A percentile compares a stretch with the other conserved stretches of the same genome.
These are phyloP conservation scores for Chondrosia reniformis DNA, from an alignment of 37 sponge, comb jelly and placozoan genomes.

Conservation along the genomic window DNA sequence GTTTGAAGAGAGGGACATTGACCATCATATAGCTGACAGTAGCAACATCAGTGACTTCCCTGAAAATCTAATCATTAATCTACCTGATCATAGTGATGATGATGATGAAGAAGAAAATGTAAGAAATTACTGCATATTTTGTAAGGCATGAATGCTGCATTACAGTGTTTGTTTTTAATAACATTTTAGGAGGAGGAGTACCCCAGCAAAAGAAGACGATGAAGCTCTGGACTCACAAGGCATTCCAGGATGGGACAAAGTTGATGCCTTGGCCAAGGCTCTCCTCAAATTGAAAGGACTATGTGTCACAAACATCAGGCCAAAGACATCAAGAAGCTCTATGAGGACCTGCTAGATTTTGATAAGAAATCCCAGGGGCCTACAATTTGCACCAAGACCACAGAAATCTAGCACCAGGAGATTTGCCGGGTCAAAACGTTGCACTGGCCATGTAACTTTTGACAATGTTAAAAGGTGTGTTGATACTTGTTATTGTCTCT, in stretches of 20 bases:
- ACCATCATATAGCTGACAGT: no score
- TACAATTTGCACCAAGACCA: not conserved
- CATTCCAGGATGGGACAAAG: conserved; percentile 48
- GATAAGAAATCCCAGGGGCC: conserved; percentile 13
- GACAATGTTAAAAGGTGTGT: not conserved
- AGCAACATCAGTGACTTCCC: no score
- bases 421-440: not conserved
- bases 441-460: not conserved
- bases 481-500: not conserved
- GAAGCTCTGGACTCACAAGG: conserved; percentile 6
- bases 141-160: not conserved
- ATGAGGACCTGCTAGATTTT: not conserved
- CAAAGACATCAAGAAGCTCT: not conserved
- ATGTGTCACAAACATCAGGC: conserved; percentile 9
- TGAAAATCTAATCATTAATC: no score
- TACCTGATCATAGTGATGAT: not conserved
- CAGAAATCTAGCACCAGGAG: not conserved
- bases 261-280: conserved; percentile 22
- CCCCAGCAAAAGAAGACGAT: not conserved
- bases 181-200: not conserved
- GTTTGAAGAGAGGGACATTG: conserved; percentile 19
- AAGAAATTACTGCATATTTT: not conserved
- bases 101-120: conserved; percentile 9
- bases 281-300: not conserved
- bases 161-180: not conserved